phyloP scores from a whole-genome alignment of 2,888 invertebrate genomes.

The Drosophila birchii region DNA sequence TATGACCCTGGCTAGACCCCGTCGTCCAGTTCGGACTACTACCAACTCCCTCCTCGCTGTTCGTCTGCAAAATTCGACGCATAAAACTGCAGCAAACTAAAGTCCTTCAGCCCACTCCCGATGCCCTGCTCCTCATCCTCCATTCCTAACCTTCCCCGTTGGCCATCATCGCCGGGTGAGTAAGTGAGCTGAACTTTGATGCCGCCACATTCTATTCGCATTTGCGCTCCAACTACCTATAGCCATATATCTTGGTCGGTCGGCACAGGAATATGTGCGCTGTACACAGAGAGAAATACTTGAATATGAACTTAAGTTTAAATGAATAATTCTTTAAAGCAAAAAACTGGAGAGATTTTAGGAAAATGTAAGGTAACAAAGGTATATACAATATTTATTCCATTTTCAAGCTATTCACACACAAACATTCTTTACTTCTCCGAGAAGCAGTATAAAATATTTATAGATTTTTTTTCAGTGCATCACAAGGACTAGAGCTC shows the following conservation, averaged over 20 bases:
- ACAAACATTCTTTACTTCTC: no score
- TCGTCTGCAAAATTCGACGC: slow-evolving; percentile 40
- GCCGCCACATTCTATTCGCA: slow-evolving; percentile 81
- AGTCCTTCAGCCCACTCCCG: slow-evolving; percentile 53
- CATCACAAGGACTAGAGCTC: slow-evolving; percentile 51
- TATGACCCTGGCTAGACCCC: slow-evolving; percentile 53
- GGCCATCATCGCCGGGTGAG: slow-evolving; percentile 77
- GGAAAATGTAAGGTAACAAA: no score
- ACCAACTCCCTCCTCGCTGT: neutral
- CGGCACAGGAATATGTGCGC: slow-evolving; percentile 54
- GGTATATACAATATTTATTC: no score
- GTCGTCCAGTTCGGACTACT: slow-evolving; percentile 9
- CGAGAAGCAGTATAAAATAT: neutral
- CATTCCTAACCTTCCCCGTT: slow-evolving; percentile 2
- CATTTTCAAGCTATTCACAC: no score
- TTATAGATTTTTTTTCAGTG: neutral
- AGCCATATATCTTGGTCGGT: slow-evolving; percentile 71
- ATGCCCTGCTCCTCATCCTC: neutral
- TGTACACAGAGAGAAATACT: slow-evolving; percentile 5
- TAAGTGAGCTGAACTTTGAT: slow-evolving; percentile 81
- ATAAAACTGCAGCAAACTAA: slow-evolving; percentile 69
- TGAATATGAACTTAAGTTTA: neutral
- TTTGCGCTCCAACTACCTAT: slow-evolving; percentile 74
- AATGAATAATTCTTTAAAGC: neutral
- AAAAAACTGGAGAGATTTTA: neutral